A percentile compares a stretch with the other conserved stretches of the same genome.
phyloP scores from a whole-genome alignment of 53 echinoderm and acorn worm genomes.

The Luidia sarsii region DNA sequence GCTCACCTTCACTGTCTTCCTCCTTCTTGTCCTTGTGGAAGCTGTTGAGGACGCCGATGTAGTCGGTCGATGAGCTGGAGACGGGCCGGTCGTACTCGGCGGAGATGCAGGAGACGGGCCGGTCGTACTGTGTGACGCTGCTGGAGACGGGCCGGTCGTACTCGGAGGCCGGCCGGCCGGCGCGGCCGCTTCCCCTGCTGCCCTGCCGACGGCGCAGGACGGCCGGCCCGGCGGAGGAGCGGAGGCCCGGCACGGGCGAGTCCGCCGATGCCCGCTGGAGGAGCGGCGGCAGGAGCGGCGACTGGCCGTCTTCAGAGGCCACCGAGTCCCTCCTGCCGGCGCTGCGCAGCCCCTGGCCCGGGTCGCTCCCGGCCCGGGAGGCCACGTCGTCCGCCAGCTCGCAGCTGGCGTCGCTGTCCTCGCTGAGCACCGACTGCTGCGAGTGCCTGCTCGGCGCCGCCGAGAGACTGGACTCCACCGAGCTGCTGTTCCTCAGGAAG shows the following conservation, averaged over 20 bases:
- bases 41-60: constrained; percentile 34
- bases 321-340: not conserved
- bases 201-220: not conserved
- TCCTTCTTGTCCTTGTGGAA: constrained; percentile 21
- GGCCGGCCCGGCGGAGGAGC: too few species aligned
- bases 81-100: constrained; percentile 26
- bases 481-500: constrained; percentile 33
- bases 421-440: not conserved
- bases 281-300: not conserved
- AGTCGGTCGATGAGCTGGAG: constrained; percentile 30
- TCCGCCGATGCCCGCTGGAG: not conserved
- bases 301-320: constrained; percentile 10
- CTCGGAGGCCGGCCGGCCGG: not conserved
- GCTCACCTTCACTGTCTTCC: constrained; percentile 18
- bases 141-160: constrained; percentile 14
- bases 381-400: not conserved
- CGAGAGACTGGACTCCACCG: constrained; percentile 9
- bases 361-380: not conserved
- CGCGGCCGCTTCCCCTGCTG: not conserved
- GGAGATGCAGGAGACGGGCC: constrained; percentile 9
- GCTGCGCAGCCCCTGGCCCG: not conserved
- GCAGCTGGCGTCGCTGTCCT: constrained; percentile 28
- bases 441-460: not conserved
- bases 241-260: constrained; percentile 15
- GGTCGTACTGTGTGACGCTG: not conserved